phyloP scores from a whole-genome alignment of 2,797 vertebrate genomes.

The Sebastes iracundus region DNA sequence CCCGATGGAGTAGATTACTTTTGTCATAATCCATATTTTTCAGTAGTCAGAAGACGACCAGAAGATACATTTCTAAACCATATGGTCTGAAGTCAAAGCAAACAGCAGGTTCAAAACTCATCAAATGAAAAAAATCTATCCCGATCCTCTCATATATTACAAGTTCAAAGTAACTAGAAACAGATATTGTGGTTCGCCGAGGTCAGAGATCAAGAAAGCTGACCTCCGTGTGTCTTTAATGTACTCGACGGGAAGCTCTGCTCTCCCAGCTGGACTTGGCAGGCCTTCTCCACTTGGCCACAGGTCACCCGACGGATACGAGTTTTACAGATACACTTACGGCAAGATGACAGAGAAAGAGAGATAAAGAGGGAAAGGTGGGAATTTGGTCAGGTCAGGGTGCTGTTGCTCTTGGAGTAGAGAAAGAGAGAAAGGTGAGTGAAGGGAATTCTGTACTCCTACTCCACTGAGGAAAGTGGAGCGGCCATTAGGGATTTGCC shows the following conservation, averaged over 20 bases:
- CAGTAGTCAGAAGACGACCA: not conserved
- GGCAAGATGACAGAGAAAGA: not conserved
- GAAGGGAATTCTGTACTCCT: not conserved
- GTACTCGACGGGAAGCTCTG: conserved; percentile 49
- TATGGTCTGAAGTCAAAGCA: conserved; percentile 27
- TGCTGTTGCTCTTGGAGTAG: conserved; percentile 11
- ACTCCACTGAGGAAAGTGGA: not conserved
- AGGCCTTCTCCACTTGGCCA: not conserved
- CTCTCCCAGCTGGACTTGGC: conserved; percentile 52
- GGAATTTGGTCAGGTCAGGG: not conserved
- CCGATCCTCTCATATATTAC: not conserved
- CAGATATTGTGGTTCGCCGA: conserved; percentile 45
- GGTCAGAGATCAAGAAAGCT: conserved; percentile 60
- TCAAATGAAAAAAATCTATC: conserved; percentile 11
- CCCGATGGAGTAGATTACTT: not conserved
- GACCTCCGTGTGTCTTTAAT: conserved; percentile 62
- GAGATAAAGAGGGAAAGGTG: not conserved
- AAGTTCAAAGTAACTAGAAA: conserved; percentile 54
- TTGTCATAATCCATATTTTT: not conserved
- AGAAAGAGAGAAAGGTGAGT: not conserved
- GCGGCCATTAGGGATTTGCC: conserved; percentile 34
- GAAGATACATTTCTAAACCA: not conserved
- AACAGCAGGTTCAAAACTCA: conserved; percentile 34
- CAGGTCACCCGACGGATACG: conserved; percentile 28
- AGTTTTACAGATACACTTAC: conserved; percentile 25